Conservation (phyloP, 1,140 invertebrate genomes). For the Manduca sexta region DNA sequence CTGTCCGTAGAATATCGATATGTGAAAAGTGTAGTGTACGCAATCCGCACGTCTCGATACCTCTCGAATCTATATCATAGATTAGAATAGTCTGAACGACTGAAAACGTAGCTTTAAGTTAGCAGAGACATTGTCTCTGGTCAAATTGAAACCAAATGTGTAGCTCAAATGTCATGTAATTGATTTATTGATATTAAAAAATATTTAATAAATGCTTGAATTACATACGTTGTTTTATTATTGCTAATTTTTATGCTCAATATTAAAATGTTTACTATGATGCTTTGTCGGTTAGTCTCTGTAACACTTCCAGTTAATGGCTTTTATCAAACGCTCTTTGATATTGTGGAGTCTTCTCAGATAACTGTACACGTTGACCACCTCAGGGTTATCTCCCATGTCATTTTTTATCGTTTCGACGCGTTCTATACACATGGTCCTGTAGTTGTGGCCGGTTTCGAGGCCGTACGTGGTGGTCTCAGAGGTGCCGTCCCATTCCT, state of each 20-base stretch:
- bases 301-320: conserved; percentile 48
- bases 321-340: conserved; percentile 35
- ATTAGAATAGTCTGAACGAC: conserved; percentile 20
- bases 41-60: no score
- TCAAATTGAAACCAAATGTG: conserved; percentile 45
- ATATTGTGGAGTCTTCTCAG: conserved; percentile 26
- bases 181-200: conserved; percentile 7
- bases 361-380: conserved; percentile 50
- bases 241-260: neutral
- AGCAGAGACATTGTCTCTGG: conserved; percentile 39
- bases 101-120: conserved; percentile 41
- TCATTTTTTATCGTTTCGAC: conserved; percentile 51
- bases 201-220: conserved; percentile 20
- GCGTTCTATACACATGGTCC: conserved; percentile 47
- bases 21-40: no score
- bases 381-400: conserved; percentile 32
- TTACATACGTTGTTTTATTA: conserved; percentile 3
- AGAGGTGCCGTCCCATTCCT: conserved; percentile 55
- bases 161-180: conserved; percentile 35
- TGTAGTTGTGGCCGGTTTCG: conserved; percentile 48
- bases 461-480: conserved; percentile 44
- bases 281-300: conserved; percentile 14
- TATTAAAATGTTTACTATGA: neutral
- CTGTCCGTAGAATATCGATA: no score
- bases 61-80: no score